Conservation (phyloP, 2,113 vertebrate species). For the Pardalotus punctatus region DNA sequence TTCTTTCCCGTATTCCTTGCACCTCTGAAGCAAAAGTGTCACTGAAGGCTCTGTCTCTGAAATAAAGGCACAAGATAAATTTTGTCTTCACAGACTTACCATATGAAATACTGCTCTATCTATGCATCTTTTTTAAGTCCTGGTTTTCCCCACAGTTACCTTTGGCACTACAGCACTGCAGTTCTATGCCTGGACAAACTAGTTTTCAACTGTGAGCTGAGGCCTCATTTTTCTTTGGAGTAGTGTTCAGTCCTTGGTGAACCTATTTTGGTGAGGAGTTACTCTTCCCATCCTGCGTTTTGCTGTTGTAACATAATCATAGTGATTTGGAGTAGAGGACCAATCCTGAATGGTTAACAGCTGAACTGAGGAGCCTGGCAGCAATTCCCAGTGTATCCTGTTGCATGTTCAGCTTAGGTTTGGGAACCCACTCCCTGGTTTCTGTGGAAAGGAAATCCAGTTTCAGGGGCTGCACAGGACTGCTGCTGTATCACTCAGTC, state of each 20-base stretch:
- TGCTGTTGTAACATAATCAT: background rate
- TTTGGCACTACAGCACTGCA: background rate
- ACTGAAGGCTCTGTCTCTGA: background rate
- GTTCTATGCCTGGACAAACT: background rate
- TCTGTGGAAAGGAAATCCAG: background rate
- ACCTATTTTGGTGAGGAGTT: background rate
- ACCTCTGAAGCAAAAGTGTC: background rate
- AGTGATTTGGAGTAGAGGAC: background rate
- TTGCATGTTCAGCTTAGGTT: background rate
- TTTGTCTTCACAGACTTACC: background rate
- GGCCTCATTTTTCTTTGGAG: background rate
- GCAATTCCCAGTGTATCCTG: background rate
- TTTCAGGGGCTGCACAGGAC: background rate
- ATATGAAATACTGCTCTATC: background rate
- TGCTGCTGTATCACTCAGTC: rapidly evolving
- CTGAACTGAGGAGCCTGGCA: background rate
- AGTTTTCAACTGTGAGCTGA: background rate
- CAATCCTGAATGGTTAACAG: background rate
- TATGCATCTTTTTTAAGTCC: background rate
- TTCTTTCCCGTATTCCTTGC: background rate
- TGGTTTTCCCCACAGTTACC: background rate
- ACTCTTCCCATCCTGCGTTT: background rate
- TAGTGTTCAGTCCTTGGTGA: background rate
- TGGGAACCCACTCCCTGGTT: background rate
- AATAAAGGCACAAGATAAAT: background rate